A percentile compares a stretch with the other conserved stretches of the same genome.
These are phyloP conservation scores for Athalia rosae DNA, from an alignment of 2,888 invertebrate genomes.

Conservation along the genomic window DNA sequence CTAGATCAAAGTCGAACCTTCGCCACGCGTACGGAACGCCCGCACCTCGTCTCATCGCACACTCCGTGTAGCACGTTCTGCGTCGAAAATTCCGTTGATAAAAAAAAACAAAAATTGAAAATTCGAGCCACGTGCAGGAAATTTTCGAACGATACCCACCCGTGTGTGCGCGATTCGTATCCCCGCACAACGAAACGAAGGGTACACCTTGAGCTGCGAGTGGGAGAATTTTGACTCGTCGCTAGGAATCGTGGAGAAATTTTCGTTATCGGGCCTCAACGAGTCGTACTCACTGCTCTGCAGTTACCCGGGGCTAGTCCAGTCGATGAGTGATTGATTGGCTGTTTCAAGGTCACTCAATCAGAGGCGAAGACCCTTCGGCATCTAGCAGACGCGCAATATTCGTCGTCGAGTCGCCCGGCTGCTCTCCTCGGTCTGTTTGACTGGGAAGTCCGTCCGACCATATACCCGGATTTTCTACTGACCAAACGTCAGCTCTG, in stretches of 20 bases:
- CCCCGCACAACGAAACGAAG: too few species aligned
- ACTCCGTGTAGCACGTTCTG: too few species aligned
- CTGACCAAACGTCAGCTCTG: too few species aligned
- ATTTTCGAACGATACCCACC: too few species aligned
- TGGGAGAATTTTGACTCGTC: not conserved
- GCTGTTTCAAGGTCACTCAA: constrained; percentile 40
- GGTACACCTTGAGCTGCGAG: too few species aligned
- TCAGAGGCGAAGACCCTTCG: constrained; percentile 31
- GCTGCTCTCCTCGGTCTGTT: not conserved
- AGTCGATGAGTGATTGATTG: constrained; percentile 40
- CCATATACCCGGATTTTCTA: too few species aligned
- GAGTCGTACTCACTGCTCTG: constrained; percentile 1
- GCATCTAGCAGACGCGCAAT: not conserved
- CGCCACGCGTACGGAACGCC: not conserved
- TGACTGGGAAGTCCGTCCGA: too few species aligned
- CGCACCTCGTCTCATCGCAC: too few species aligned
- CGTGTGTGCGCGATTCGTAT: too few species aligned
- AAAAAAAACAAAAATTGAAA: too few species aligned
- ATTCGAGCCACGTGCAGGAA: too few species aligned
- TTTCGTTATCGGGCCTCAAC: not conserved
- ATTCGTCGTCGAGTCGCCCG: constrained; percentile 14
- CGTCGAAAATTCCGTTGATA: too few species aligned
- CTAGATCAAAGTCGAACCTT: constrained; percentile 9
- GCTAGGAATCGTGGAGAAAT: not conserved
- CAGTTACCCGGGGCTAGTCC: not conserved